A percentile compares a stretch with the other conserved stretches of the same genome.
phyloP scores from a whole-genome alignment of 2,888 invertebrate genomes.

The Piscicola geometra region DNA sequence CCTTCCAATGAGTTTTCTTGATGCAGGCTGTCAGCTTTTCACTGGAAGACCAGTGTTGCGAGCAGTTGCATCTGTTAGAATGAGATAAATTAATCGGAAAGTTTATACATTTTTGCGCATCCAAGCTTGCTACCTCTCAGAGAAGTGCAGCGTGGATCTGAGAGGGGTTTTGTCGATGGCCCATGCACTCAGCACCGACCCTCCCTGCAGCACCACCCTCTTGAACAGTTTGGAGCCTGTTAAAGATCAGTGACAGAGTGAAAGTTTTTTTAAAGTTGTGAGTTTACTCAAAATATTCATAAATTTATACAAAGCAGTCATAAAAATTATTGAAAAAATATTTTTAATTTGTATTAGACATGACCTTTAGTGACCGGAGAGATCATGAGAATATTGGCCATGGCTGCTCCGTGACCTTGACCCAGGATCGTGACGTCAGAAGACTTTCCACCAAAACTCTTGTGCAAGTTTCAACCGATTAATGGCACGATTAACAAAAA shows the following conservation, averaged over 20 bases:
- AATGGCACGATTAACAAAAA: no score
- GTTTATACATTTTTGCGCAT: background rate
- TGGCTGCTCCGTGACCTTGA: constrained; percentile 92
- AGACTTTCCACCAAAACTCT: constrained; percentile 88
- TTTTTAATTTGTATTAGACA: no score
- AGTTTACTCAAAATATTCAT: no score
- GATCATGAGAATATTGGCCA: constrained; percentile 93
- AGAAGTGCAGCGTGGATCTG: background rate
- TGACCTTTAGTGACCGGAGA: constrained; percentile 83
- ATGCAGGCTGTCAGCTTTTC: constrained; percentile 47
- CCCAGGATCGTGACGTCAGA: constrained; percentile 74
- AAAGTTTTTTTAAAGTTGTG: no score
- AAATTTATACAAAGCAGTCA: no score
- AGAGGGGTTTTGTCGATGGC: constrained; percentile 45
- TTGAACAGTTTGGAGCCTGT: constrained; percentile 57
- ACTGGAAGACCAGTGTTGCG: constrained; percentile 42
- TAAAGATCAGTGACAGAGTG: no score
- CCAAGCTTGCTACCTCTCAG: background rate
- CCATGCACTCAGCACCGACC: constrained; percentile 61
- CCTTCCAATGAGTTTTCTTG: constrained; percentile 69
- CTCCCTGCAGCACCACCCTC: constrained; percentile 85
- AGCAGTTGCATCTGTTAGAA: constrained; percentile 47
- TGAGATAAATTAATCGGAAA: no score
- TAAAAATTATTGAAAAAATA: no score
- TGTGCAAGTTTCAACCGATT: constrained; percentile 60